Evolutionary conservation across 2,113 vertebrate genomes (phyloP).

Genomic region (Onychostruthus taczanowskii): DNA sequence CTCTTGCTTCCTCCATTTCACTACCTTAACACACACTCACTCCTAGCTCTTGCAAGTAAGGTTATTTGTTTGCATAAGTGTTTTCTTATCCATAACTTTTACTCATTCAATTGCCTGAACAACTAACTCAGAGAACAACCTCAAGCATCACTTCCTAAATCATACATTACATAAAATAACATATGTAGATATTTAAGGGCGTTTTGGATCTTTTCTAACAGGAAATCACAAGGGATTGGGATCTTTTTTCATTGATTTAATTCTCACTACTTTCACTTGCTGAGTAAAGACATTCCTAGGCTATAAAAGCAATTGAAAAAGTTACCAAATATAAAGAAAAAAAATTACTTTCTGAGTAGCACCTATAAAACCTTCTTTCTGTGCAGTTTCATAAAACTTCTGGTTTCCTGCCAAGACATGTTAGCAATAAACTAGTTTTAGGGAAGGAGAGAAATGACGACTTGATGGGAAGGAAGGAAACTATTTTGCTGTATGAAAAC

Average conservation of each 20-base stretch:
- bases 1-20: not conserved
- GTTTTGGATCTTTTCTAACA: not conserved
- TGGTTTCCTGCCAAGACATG: conserved; percentile 34
- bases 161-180: not conserved
- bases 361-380: conserved; percentile 36
- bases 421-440: conserved; percentile 16
- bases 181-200: not conserved
- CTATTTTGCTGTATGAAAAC: not conserved
- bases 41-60: not conserved
- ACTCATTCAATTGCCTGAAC: not conserved
- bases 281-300: conserved; percentile 2
- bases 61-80: not conserved
- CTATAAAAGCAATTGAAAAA: conserved; percentile 35
- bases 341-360: conserved; percentile 9
- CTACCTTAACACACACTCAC: not conserved
- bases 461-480: conserved; percentile 27
- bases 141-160: not conserved
- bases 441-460: not conserved
- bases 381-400: conserved; percentile 26
- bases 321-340: conserved; percentile 13
- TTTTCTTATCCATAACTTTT: not conserved
- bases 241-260: not conserved
- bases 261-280: conserved; percentile 15
- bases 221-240: not conserved
- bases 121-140: not conserved